These are phyloP conservation scores for Neocloeon triangulifer DNA, from an alignment of 1,140 invertebrate species.

Conservation along the genomic window DNA sequence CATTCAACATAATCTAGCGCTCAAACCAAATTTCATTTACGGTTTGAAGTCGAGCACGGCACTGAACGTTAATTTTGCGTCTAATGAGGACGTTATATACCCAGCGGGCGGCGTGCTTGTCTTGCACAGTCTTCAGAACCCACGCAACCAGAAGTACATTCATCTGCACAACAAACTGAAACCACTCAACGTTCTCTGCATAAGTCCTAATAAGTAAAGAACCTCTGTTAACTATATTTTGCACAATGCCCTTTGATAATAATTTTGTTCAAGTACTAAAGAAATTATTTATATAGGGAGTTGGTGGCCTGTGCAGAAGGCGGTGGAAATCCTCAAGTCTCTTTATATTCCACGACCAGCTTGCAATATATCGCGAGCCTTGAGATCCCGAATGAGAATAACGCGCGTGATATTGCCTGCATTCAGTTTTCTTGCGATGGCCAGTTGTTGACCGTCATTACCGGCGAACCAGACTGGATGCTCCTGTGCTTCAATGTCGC, in stretches of 20 bases:
- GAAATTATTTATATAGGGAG: constrained; percentile 12
- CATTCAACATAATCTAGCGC: no score
- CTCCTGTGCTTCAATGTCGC: constrained; percentile 67
- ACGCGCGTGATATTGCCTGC: constrained; percentile 36
- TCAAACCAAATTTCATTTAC: constrained; percentile 15
- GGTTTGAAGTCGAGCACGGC: constrained; percentile 29
- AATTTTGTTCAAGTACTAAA: constrained; percentile 3
- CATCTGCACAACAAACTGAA: constrained; percentile 20
- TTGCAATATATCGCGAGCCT: constrained; percentile 2
- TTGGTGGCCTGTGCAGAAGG: constrained; percentile 13
- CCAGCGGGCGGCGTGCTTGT: constrained; percentile 37
- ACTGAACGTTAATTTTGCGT: constrained; percentile 36
- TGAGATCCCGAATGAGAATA: no score
- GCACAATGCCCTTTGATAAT: no score
- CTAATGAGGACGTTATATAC: constrained; percentile 40
- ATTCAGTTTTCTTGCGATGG: constrained; percentile 56
- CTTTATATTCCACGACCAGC: not conserved
- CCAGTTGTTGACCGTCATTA: constrained; percentile 51
- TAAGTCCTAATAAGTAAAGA: constrained; percentile 44
- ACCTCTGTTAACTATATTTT: constrained; percentile 11
- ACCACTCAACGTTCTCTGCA: constrained; percentile 26
- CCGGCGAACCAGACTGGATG: constrained; percentile 54
- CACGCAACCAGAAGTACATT: constrained; percentile 18
- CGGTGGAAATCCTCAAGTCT: constrained; percentile 7
- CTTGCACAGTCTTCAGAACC: constrained; percentile 30